A percentile compares a stretch with the other conserved stretches of the same genome.
Evolutionary conservation across 2,113 vertebrate genomes (phyloP).

Genomic region (Hyperoodon ampullatus): DNA sequence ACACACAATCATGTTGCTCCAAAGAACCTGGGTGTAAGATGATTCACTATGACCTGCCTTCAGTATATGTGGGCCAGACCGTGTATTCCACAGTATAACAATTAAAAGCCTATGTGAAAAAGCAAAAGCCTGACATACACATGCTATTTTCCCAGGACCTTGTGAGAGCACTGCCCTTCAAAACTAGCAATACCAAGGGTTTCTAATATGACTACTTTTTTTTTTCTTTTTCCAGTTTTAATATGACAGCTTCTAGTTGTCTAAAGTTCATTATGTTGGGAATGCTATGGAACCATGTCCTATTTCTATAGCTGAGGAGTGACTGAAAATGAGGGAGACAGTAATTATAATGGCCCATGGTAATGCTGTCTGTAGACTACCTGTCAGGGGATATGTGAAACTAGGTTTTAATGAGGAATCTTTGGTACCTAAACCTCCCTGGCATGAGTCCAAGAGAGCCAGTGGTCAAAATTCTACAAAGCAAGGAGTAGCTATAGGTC

Average conservation of each 20-base stretch:
- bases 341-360: not conserved
- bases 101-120: not conserved
- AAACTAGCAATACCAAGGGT: not conserved
- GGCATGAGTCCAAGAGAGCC: not conserved
- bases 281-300: not conserved
- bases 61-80: not conserved
- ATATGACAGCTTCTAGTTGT: not conserved
- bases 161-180: not conserved
- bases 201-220: not conserved
- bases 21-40: not conserved
- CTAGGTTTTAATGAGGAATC: slow-evolving; percentile 15
- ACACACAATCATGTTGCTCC: slow-evolving; percentile 28
- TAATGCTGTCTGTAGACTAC: not conserved
- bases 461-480: slow-evolving; percentile 5
- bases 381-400: not conserved
- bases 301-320: not conserved
- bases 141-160: not conserved
- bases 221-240: not conserved
- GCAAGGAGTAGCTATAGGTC: not conserved
- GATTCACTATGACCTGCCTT: not conserved
- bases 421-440: not conserved
- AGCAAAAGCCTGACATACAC: not conserved
- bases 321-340: not conserved
- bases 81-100: not conserved
- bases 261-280: not conserved